A percentile compares a stretch with the other conserved stretches of the same genome.
Conservation (phyloP, 2,113 vertebrate species). For the Esox niger region DNA sequence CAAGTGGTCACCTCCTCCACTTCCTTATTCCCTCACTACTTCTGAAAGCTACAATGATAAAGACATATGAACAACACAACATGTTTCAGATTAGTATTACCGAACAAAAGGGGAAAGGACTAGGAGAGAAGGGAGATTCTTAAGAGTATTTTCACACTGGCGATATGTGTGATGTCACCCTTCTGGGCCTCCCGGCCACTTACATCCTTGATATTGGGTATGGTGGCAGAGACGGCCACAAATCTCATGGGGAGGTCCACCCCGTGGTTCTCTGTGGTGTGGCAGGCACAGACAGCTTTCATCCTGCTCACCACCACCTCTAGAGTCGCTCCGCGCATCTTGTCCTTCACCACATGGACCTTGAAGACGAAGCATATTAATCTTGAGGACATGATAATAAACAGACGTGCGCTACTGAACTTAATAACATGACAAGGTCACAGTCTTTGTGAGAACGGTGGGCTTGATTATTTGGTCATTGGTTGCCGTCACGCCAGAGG, state of each 20-base stretch:
- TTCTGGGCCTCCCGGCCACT: constrained; percentile 43
- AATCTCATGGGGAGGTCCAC: constrained; percentile 79
- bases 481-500: background rate
- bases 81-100: too few species aligned
- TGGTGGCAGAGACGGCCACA: constrained; percentile 93
- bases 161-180: background rate
- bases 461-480: background rate
- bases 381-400: background rate
- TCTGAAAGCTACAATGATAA: background rate
- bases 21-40: too few species aligned
- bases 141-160: background rate
- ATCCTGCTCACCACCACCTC: constrained; percentile 97
- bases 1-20: too few species aligned
- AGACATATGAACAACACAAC: background rate
- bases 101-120: background rate
- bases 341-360: constrained; percentile 93
- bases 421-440: background rate
- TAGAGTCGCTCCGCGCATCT: constrained; percentile 89
- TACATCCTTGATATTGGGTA: constrained; percentile 93
- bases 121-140: background rate
- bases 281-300: constrained; percentile 85
- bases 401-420: background rate
- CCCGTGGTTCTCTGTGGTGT: constrained; percentile 57
- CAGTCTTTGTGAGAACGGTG: background rate
- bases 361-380: constrained; percentile 45